phyloP scores from a whole-genome alignment of 1,140 invertebrate genomes.

The Hormaphis cornu region DNA sequence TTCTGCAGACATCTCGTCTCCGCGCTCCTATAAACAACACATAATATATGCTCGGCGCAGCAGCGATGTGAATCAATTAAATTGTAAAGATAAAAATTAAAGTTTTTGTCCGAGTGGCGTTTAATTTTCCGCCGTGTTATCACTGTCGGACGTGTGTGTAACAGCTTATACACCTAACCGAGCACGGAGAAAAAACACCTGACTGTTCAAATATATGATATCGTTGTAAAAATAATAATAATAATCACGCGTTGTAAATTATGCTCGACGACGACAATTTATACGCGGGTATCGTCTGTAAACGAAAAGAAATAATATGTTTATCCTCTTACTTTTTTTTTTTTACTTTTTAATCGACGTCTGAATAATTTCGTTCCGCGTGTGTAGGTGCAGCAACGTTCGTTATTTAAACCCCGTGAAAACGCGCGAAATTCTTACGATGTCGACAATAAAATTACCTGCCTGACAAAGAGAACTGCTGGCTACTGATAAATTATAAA shows the following conservation, averaged over 20 bases:
- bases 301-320: background rate
- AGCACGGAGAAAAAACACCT: too few species aligned
- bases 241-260: background rate
- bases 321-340: background rate
- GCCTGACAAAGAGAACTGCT: background rate
- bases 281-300: background rate
- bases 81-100: too few species aligned
- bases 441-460: constrained; percentile 8
- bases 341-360: background rate
- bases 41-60: too few species aligned
- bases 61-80: too few species aligned
- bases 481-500: constrained; percentile 14
- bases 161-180: too few species aligned
- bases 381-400: background rate
- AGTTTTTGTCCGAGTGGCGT: too few species aligned
- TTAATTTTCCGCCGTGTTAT: background rate
- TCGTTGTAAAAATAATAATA: too few species aligned
- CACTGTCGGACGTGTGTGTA: too few species aligned
- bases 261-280: background rate
- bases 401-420: background rate
- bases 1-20: too few species aligned
- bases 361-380: background rate
- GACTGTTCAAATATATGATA: background rate
- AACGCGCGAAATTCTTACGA: background rate
- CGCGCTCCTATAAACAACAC: too few species aligned